Evolutionary conservation across 2,113 vertebrate species (phyloP).

Genomic region (Plecotus auritus): DNA sequence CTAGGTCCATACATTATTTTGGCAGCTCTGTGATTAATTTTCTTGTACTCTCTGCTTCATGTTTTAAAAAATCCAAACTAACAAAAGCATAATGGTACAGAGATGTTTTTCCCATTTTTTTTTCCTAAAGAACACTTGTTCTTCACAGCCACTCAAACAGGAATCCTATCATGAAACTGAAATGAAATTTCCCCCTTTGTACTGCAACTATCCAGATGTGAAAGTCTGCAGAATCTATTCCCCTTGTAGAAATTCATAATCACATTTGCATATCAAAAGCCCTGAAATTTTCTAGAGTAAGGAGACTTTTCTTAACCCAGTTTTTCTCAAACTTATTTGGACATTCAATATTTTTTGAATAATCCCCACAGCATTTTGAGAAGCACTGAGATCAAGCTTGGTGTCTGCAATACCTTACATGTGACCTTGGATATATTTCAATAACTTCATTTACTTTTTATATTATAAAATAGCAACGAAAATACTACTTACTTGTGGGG

Average conservation of each 20-base stretch:
- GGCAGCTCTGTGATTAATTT: background rate
- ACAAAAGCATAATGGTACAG: background rate
- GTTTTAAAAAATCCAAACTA: background rate
- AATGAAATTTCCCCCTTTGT: conserved; percentile 21
- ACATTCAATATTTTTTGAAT: background rate
- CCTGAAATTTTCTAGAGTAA: background rate
- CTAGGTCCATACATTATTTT: background rate
- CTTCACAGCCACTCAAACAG: background rate
- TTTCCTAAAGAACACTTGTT: background rate
- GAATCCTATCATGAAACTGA: background rate
- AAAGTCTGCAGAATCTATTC: background rate
- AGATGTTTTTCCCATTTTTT: background rate
- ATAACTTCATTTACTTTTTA: background rate
- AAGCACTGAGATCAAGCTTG: background rate
- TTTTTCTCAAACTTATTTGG: background rate
- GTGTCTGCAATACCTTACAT: background rate
- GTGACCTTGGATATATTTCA: background rate
- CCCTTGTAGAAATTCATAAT: conserved; percentile 2
- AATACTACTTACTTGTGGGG: background rate
- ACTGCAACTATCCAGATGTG: background rate
- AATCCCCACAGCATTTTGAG: background rate
- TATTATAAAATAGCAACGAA: background rate
- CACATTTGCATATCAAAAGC: conserved; percentile 30
- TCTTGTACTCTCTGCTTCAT: background rate
- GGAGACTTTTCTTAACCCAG: background rate